Evolutionary conservation across 2,797 vertebrate genomes (phyloP).

Genomic region (Spondyliosoma cantharus): DNA sequence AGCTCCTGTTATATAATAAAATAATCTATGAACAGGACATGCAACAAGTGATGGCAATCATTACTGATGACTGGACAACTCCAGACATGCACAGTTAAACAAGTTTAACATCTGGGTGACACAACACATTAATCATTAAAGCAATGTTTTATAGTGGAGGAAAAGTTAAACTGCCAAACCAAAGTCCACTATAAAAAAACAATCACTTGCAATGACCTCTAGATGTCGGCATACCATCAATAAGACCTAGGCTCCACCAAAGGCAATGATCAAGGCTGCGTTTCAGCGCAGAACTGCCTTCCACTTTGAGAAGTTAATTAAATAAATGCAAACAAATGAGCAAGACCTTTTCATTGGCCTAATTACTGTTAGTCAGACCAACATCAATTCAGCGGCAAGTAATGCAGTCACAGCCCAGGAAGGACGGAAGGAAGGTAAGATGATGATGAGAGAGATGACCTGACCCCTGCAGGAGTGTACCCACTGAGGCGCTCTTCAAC

Average conservation of each 20-base stretch:
- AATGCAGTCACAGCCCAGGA: slow-evolving; percentile 38
- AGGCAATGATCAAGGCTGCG: background rate
- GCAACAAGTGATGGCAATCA: background rate
- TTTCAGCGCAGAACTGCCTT: background rate
- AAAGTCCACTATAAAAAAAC: background rate
- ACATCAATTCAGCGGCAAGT: slow-evolving; percentile 11
- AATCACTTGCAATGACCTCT: slow-evolving; percentile 28
- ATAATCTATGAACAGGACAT: background rate
- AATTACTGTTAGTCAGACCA: slow-evolving; percentile 30
- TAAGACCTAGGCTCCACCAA: background rate
- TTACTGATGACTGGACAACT: background rate
- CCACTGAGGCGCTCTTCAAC: slow-evolving; percentile 72
- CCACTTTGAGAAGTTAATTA: background rate
- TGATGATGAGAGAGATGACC: slow-evolving; percentile 53
- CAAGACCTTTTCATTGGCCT: slow-evolving; percentile 16
- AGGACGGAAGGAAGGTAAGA: slow-evolving; percentile 51
- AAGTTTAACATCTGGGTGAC: background rate
- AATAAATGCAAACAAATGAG: slow-evolving; percentile 30
- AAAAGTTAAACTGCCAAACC: background rate
- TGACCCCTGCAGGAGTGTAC: slow-evolving; percentile 66
- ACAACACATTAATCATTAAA: background rate
- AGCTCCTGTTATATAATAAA: background rate
- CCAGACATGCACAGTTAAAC: background rate
- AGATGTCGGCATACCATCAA: slow-evolving; percentile 50
- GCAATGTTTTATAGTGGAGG: background rate